Evolutionary conservation across 2,797 vertebrate genomes (phyloP), one percentile per base, ranked within the genome.

Genomic region (Micropoecilia bifurca): DNA sequence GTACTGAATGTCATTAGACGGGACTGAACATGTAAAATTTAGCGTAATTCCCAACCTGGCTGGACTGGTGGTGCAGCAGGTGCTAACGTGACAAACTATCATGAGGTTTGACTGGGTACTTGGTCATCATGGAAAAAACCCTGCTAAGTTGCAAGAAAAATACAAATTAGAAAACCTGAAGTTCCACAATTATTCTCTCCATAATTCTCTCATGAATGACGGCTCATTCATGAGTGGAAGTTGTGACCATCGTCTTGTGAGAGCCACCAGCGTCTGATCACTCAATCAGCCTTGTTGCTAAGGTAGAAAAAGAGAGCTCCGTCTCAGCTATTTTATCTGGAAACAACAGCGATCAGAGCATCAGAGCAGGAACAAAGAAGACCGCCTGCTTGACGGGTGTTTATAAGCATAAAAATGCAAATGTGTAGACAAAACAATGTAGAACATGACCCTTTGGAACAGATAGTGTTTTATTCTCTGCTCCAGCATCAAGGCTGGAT

Each of bases 151-250:
- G 73, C 55, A 30, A 77, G 47, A 84, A 10, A 46, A 78, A 80
- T 41, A 79, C 48, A n/a, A 0, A 63, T 57, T 75, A n/a, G 46
- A 61, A 78, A 80, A 2, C 18, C 50, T 53, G 18, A 30, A 75
- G 73, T 71, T 5, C 73, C 74, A 33, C 25, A 59, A 80, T 75
- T 78, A 53, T 59, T 30, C 22, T 61, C n/a, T 20, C 22, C 74
- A 39, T 39, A 39, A 39, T 39, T 39, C 39, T 39, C 39, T 39
- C 39, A 80, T 85, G 66, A 81, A 79, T 45, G 59, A 73, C 39
- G 78, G 75, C 81, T 84, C 59, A 43, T 79, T 87, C 81, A 78
- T 76, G 75, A 83, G 78, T 85, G 72, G 88, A 91, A 85, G 46
- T 48, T 55, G 20, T 74, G 77, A 79, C 74, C 82, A 73, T n/a